Base-by-base conservation (phyloP, 1,140 invertebrate genomes). In the Andricus grossulariae region DNA sequence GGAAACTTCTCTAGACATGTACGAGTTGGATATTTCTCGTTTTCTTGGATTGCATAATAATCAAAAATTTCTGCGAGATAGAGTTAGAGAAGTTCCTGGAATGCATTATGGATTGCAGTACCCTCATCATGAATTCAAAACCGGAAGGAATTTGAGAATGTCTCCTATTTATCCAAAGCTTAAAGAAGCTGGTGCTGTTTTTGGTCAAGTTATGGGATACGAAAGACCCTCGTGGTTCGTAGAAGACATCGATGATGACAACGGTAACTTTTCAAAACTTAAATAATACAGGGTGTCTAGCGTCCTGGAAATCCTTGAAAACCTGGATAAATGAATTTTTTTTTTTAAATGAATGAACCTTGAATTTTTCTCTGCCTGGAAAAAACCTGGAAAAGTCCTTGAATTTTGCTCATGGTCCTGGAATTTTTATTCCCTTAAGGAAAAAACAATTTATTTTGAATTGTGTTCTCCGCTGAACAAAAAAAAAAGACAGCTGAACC, bases 201-300 rank as follows among this genome's bases (percentile, higher is more conserved):
- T 99, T 92, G 97, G 97, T 11, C 98, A 99, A 91, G 97, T 97
- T 39, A 99, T 99, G 97, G 98, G 98, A 2, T 99, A 99, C 89
- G 99, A 99, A 90, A 92, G 98, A 82, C 97, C 98, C 0, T 94
- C 97, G 51, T 99, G 97, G 94, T 99, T 99, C 91, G 94, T 97
- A 80, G 88, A 90, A 39, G 84, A 91, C 77, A 86, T 93, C 72
- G 85, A 91, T 78, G 87, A 92, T 54, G 90, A 91, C 71, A 82
- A 92, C 57, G 94, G 94, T 94, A 66, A 45, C 8, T 10, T 45
- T 45, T 45, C 2, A 1, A 45, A 45, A 10, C 7, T 45, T 11
- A 45, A 45, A 45, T 32, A 32, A 32, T 32, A n/a, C n/a, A n/a
- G n/a, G n/a, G n/a, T n/a, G n/a, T n/a, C n/a, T n/a, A n/a, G n/a